Evolutionary conservation across 2,888 invertebrate species (phyloP), one percentile per base, ranked within the genome.

Genomic region (Cheilosia pagana): DNA sequence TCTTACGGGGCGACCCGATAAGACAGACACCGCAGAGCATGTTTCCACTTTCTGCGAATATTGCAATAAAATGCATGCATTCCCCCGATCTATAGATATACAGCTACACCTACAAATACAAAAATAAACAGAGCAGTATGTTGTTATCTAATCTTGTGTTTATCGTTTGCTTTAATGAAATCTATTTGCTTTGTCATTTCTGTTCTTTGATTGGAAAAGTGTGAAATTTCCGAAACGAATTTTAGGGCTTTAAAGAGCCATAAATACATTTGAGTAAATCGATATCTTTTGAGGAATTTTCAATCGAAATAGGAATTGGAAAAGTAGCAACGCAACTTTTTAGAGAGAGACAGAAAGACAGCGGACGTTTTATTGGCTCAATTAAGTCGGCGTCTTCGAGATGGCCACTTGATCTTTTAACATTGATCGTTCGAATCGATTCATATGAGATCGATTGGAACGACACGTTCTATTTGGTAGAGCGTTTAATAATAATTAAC

Each of bases 111-210:
- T 19, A 25, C 48, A 7, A 39, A n/a, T 19, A 45, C 45, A 21
- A 8, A 41, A 7, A 31, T 14, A 45, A 28, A 21, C 45, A n/a
- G 21, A 50, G 21, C 19, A 23, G 21, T 23, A 1, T 23, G 21
- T 23, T 72, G 74, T 65, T 74, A 74, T 74, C 74, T 74, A 65
- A 74, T 74, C 74, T 74, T 48, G 31, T 72, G 72, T 63, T 74
- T 55, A 55, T 48, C 23, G 19, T 63, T 60, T 43, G 28, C 28
- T 28, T 28, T 43, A 28, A 52, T 52, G 8, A 21, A 57, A 39
- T 65, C 39, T 48, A 14, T 39, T 57, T 74, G 45, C 16, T 28
- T 21, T 72, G 28, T 16, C 45, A 21, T 21, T 35, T 28, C 12
- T 65, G 4, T 16, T 23, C 8, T 19, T n/a, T 53, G 50, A 12